Evolutionary conservation across 2,888 invertebrate species (phyloP), one percentile per base, ranked within the genome.

Genomic region (Adelphocoris suturalis): DNA sequence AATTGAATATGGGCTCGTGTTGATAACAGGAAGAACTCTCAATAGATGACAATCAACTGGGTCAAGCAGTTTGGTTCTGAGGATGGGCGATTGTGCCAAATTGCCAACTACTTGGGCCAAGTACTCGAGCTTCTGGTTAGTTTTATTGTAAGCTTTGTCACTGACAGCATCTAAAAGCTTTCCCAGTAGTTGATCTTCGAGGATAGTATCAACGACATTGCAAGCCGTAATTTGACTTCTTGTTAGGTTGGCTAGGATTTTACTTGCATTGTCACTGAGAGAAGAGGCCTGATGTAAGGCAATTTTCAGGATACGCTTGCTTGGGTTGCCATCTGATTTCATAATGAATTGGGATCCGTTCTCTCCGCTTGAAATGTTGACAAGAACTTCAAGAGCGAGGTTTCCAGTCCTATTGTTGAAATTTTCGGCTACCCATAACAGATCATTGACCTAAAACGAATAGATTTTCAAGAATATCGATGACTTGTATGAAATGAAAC

Each of bases 41-140:
- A 23, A 28, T 13, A 90, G 14, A 46, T 61, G 11, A 16, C 37
- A n/a, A 76, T 55, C 47, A 47, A 52, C 52, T 2, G 78, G 16
- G 5, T 78, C 86, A 2, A 90, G 57, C 5, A 90, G 46, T 52
- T 37, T 47, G 23, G 93, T 93, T 94, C 55, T 93, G 92, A 92
- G 94, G 94, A 47, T 82, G n/a, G 47, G 11, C 13, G 87, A 90
- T 61, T 91, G 91, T 11, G 82, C 78, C 37, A 91, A 82, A 89
- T 91, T 91, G 46, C 90, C 91, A 46, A 91, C 86, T 16, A 90
- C 61, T 27, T 89, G 91, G 23, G 84, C 75, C 46, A 89, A 89
- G 84, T 90, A 87, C 14, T 87, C 84, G 68, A 91, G 82, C 19
- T 76, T 89, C 55, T 55, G 80, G 9, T 90, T 80, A 27, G 37